phyloP scores from a whole-genome alignment of 2,888 invertebrate species.

The Scaptomyza tumidula region DNA sequence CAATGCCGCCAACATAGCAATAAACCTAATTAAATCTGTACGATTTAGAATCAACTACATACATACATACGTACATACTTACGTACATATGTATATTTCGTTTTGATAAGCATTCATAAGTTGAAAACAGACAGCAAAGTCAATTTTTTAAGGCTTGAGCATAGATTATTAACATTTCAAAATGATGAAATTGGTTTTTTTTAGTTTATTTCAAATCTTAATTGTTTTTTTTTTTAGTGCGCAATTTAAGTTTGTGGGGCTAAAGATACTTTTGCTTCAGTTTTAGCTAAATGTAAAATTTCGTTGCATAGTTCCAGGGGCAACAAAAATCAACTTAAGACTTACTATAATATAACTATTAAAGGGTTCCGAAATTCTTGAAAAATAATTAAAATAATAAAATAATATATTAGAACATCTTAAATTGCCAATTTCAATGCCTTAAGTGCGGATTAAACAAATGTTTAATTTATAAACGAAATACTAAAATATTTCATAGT shows the following conservation, averaged over 20 bases:
- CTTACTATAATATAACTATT: no score
- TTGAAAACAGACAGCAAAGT: constrained; percentile 27
- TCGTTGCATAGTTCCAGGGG: constrained; percentile 54
- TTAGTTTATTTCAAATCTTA: not conserved
- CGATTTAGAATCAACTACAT: constrained; percentile 26
- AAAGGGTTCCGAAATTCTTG: no score
- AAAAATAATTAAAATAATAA: no score
- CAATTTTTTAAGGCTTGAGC: constrained; percentile 6
- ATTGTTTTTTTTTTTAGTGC: constrained; percentile 21
- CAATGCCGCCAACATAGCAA: constrained; percentile 79
- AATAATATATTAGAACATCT: no score
- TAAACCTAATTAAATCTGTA: constrained; percentile 75
- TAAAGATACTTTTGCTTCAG: no score
- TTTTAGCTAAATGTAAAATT: not conserved
- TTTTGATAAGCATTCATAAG: constrained; percentile 57
- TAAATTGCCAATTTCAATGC: no score
- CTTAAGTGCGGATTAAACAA: not conserved
- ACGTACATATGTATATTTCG: constrained; percentile 11
- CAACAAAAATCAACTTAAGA: not conserved
- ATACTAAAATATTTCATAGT: not conserved
- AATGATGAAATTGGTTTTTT: constrained; percentile 42
- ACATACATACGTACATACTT: constrained; percentile 8
- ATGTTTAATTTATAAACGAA: not conserved
- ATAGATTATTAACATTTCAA: constrained; percentile 17
- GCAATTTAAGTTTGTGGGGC: constrained; percentile 50